Evolutionary conservation across 2,888 invertebrate genomes (phyloP), one percentile per base, ranked within the genome.

Genomic region (Maniola hyperantus): DNA sequence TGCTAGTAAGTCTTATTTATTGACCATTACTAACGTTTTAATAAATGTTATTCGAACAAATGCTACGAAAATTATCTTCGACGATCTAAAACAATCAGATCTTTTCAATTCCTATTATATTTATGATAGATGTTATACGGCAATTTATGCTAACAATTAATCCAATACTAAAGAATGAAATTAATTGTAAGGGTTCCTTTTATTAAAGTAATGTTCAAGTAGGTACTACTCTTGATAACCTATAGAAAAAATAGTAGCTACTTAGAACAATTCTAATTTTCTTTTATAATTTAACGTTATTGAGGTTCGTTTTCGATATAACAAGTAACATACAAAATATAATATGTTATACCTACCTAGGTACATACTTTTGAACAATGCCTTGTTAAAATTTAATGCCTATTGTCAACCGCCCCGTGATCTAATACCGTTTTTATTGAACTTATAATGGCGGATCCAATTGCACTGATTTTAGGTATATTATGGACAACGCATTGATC

Each of bases 1-100:
- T 77, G 77, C 77, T 77, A 74, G 74, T 75, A 75, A 71, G 61
- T 66, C 70, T 69, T 76, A 74, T 79, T 79, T 80, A 80, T 78
- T 77, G 72, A 71, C 73, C 73, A 76, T 78, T 77, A 76, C 77
- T 78, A 81, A 79, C 73, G 72, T 74, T 63, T 71, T 71, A 79
- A 77, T 78, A 71, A 71, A 72, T 68, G 68, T 65, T 70, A 11
- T 26, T 15, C 48, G 71, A 74, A 72, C 71, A 71, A n/a, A 70
- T 77, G 76, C 76, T 77, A 64, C 5, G 67, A 70, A 70, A 57
- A 70, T 48, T 15, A 48, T 61, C 68, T 67, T 53, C 54, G 48
- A 73, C 78, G 11, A 53, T 75, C 72, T 68, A 79, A 76, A 74
- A 33, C 76, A 80, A 75, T 80, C 73, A 69, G 75, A 77, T 77